Conservation (phyloP, 64 coral and sea anemone genomes). For the Montipora sp. region DNA sequence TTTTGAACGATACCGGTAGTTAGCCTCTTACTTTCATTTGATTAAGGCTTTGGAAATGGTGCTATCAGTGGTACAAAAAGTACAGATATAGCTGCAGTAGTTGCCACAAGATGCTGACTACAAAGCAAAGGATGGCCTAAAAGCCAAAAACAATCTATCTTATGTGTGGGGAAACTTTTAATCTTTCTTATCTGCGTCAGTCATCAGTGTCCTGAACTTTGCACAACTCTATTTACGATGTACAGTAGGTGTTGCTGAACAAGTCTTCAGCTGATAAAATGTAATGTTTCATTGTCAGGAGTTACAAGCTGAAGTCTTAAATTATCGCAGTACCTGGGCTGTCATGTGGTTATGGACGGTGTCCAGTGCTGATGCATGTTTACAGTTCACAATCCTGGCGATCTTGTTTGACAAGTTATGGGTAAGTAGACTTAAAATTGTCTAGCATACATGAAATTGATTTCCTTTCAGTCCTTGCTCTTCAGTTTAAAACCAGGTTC, state of each 20-base stretch:
- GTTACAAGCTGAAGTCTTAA: constrained; percentile 85
- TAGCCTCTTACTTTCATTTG: too few relatives aligned
- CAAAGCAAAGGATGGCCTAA: too few relatives aligned
- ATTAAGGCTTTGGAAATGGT: too few relatives aligned
- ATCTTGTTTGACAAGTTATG: constrained; percentile 98
- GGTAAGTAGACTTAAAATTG: constrained; percentile 62
- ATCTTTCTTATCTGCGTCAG: too few relatives aligned
- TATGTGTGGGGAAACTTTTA: too few relatives aligned
- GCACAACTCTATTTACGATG: not conserved
- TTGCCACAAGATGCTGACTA: too few relatives aligned
- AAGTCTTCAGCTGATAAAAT: not conserved
- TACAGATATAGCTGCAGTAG: too few relatives aligned
- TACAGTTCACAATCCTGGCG: constrained; percentile 86
- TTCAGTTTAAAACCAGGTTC: not conserved
- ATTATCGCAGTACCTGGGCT: constrained; percentile 84
- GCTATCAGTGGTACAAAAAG: too few relatives aligned
- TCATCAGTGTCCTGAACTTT: too few relatives aligned
- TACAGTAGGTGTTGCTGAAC: not conserved
- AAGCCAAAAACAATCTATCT: too few relatives aligned
- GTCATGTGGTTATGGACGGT: constrained; percentile 97
- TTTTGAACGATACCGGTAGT: too few relatives aligned
- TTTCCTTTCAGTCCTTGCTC: not conserved
- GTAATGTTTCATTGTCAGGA: constrained; percentile 35
- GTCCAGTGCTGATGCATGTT: constrained; percentile 82
- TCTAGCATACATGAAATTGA: not conserved